Conservation (phyloP, 2,113 vertebrate genomes). For the Phylloscopus trochilus region DNA sequence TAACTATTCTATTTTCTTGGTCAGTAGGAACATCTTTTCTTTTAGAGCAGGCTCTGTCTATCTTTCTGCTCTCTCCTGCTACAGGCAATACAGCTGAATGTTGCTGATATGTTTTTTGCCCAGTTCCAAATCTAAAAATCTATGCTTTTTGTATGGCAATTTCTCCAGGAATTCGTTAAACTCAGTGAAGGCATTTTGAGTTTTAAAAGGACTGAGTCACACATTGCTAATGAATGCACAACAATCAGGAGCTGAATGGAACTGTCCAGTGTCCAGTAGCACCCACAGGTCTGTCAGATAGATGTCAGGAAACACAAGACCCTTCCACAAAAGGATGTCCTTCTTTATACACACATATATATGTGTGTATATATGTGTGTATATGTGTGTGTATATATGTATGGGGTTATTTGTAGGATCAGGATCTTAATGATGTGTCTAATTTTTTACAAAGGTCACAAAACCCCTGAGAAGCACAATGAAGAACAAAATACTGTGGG, state of each 20-base stretch:
- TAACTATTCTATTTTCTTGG: neutral
- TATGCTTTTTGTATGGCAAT: neutral
- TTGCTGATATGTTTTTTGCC: neutral
- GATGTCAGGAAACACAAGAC: neutral
- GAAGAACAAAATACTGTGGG: neutral
- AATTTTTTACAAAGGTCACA: neutral
- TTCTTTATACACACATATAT: neutral
- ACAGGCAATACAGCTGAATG: neutral
- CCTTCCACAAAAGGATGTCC: neutral
- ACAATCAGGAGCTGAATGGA: neutral
- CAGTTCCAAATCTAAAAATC: neutral
- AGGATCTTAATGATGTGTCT: neutral
- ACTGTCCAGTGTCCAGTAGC: neutral
- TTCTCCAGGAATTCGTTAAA: neutral
- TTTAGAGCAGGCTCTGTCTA: neutral
- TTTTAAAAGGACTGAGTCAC: neutral
- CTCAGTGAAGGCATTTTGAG: neutral
- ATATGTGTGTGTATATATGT: too few relatives aligned
- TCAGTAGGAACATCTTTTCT: neutral
- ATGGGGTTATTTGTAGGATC: neutral
- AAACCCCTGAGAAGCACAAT: neutral
- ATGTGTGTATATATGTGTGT: fast-evolving
- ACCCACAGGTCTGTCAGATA: neutral
- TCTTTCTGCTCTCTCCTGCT: neutral
- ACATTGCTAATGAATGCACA: neutral